Base-by-base conservation (phyloP, 2,113 vertebrate genomes). In the Chaetops frenatus region DNA sequence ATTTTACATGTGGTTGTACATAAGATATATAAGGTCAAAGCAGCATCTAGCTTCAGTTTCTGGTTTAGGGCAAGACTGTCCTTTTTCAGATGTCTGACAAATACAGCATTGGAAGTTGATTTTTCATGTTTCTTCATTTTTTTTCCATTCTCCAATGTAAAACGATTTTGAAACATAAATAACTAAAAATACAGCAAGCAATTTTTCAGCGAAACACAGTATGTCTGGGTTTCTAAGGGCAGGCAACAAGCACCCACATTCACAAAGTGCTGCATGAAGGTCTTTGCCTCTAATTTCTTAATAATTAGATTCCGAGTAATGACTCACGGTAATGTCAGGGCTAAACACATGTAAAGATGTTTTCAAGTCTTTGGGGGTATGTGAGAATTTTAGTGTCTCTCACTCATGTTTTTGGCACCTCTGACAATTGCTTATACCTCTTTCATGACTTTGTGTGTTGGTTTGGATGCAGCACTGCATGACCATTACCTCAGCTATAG, bases 11-110 rank as follows among this genome's bases (percentile, higher is more conserved):
- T 8, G 13, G 61, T 86, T 94, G 83, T 92, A 90, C 13, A 21
- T 35, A 78, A 87, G 45, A 95, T 67, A 44, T 35, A 62, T 20
- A 94, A 96, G 88, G 88, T 94, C 86, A 94, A 72, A 62, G 33
- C 47, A 89, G 54, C 81, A 94, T 94, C 58, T 95, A 73, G 71
- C 94, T 84, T 90, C 64, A 60, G 40, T 88, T 92, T 71, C 86
- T 88, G 65, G 44, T 67, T 86, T 0, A 1, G 57, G 27, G 44
- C 7, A 61, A 90, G 56, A 40, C 53, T 86, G 21, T 20, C 15
- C 24, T 71, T 77, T 66, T 92, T 47, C 24, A 8, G 23, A 44
- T 0, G 1, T 62, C 36, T 2, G 9, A 65, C 38, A 88, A 69
- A 67, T 71, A 67, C 15, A 40, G 40, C 21, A 64, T 0, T 44